Evolutionary conservation across 2,797 vertebrate genomes (phyloP), one percentile per base, ranked within the genome.

Genomic region (Hypotaenidia philippensis): DNA sequence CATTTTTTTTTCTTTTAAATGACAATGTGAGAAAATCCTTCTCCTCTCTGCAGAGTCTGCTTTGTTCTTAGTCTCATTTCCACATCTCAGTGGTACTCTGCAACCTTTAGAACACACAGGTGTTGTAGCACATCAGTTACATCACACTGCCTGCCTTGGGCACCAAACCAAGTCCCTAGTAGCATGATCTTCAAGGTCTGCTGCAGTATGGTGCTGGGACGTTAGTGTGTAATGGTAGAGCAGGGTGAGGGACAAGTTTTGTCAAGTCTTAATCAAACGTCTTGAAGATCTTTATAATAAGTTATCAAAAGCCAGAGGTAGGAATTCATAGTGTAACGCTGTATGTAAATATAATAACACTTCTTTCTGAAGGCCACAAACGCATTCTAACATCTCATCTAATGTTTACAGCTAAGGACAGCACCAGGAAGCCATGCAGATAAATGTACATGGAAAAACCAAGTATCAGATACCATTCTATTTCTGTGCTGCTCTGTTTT

Each of bases 191-290:
- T 65, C 27, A 69, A 84, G 3, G 20, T 38, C 69, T 76, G 25
- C 52, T 32, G 27, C 12, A 3, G 34, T 44, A 29, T 31, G 12
- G 2, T 5, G 0, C 56, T 29, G 50, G 34, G 36, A 15, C 3
- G 5, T n/a, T 17, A 4, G 61, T 4, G 5, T 13, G 16, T 21
- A n/a, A 34, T 1, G 4, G 26, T 60, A 65, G 50, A 32, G 38
- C 7, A 64, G 56, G 10, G 44, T 6, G 45, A 53, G 23, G 32
- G 29, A 47, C 15, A 19, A 23, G 55, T 47, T 61, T 32, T 50
- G 16, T 57, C 20, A 20, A 55, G 50, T 25, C 66, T 68, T 49
- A 10, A 13, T 82, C 61, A 65, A 60, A 45, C 3, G n/a, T 13
- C 9, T 52, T 61, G 2, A 27, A 36, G 21, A 8, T 32, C 5